These are phyloP conservation scores for Drosophila nasuta DNA, from an alignment of 1,140 invertebrate species.

Conservation along the genomic window DNA sequence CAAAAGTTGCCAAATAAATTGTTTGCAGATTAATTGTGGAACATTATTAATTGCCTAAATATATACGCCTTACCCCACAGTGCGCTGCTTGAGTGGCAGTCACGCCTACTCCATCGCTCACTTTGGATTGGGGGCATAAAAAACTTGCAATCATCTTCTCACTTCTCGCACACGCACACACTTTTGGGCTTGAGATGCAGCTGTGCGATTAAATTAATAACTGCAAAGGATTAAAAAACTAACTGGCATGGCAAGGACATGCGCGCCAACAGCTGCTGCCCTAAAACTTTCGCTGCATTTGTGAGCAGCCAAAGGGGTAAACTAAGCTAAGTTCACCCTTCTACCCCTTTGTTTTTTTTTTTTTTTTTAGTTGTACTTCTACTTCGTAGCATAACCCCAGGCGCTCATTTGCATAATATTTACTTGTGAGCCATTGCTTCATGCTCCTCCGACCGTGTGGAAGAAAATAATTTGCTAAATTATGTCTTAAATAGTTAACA, in stretches of 20 bases:
- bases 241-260: slow-evolving; percentile 75
- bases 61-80: too few relatives aligned
- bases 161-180: background rate
- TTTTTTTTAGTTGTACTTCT: background rate
- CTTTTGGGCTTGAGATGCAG: slow-evolving; percentile 53
- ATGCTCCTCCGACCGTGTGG: slow-evolving; percentile 47
- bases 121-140: slow-evolving; percentile 34
- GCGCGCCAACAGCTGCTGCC: slow-evolving; percentile 52
- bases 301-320: slow-evolving; percentile 33
- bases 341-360: slow-evolving; percentile 8
- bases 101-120: background rate
- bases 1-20: too few relatives aligned
- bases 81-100: slow-evolving; percentile 7
- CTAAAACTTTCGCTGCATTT: slow-evolving; percentile 66
- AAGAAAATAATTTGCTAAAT: slow-evolving; percentile 82
- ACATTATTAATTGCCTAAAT: too few relatives aligned
- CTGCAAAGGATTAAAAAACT: slow-evolving; percentile 81
- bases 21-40: too few relatives aligned
- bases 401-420: slow-evolving; percentile 81
- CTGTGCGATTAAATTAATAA: slow-evolving; percentile 83
- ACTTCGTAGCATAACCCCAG: slow-evolving; percentile 25
- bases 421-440: slow-evolving; percentile 57
- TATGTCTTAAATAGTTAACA: slow-evolving; percentile 83
- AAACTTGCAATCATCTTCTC: slow-evolving; percentile 28
- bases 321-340: slow-evolving; percentile 40